Conservation (phyloP, 92 coral and sea anemone species). For the Epizoanthus illoricatus region DNA sequence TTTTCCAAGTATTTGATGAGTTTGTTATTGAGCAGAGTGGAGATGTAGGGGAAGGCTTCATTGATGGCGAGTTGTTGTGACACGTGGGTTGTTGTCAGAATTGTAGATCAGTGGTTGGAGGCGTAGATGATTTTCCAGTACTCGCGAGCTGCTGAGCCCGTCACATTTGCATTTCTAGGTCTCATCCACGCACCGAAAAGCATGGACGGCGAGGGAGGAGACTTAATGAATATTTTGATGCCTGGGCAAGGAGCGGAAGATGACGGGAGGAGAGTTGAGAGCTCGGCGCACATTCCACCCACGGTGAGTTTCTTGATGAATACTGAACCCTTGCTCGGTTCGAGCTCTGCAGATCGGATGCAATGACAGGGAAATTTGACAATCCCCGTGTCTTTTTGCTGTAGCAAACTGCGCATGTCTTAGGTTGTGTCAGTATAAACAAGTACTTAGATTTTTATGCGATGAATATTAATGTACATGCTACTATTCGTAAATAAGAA, state of each 20-base stretch:
- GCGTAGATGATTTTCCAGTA: conserved; percentile 7
- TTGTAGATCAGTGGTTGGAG: not conserved
- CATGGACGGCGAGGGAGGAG: conserved; percentile 44
- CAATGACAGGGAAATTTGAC: conserved; percentile 28
- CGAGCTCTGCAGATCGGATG: not conserved
- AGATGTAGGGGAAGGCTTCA: not conserved
- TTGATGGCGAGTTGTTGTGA: conserved; percentile 16
- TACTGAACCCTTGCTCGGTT: too few relatives aligned
- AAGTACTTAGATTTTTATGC: not conserved
- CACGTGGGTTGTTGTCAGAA: conserved; percentile 38
- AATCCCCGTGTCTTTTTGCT: conserved; percentile 39
- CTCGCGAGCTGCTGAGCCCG: conserved; percentile 6
- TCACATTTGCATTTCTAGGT: conserved; percentile 26
- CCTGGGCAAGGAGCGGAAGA: conserved; percentile 42
- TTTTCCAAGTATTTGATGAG: not conserved
- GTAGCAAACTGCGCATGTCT: conserved; percentile 34
- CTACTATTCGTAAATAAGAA: not conserved
- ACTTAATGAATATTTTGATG: conserved; percentile 31
- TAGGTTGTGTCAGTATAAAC: not conserved
- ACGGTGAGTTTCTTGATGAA: conserved; percentile 9
- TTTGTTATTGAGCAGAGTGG: conserved; percentile 6
- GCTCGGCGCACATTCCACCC: conserved; percentile 27
- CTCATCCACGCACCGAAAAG: conserved; percentile 13
- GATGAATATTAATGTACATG: not conserved
- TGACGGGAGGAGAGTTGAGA: conserved; percentile 33